Evolutionary conservation across 2,888 invertebrate genomes (phyloP), one percentile per base, ranked within the genome.

Genomic region (Schizaphis graminum): DNA sequence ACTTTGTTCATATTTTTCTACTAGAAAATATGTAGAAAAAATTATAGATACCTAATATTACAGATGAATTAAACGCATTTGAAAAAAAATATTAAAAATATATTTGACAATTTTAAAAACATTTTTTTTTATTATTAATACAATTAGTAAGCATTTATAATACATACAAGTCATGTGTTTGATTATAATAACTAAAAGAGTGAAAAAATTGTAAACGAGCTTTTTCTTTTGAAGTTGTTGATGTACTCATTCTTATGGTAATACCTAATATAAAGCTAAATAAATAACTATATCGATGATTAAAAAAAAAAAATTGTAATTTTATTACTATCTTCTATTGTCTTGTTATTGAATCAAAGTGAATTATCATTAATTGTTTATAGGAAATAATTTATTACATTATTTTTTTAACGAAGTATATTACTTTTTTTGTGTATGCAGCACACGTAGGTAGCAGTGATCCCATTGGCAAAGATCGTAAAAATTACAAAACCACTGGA

Each of bases 401-500:
- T 87, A 49, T 53, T 61, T 56, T 44, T 44, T 28, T 28, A 41
- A 89, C 28, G 13, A 89, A 57, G 41, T 13, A 41, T 24, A 35
- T 35, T 35, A 49, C 35, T n/a, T 41, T 11, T 77, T 35, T 53
- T 89, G 44, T 57, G 5, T 21, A 67, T n/a, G n/a, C n/a, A 16
- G 5, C 41, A 61, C 13, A 61, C 57, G 21, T 89, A 44, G 44
- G 44, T 61, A 44, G 41, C 41, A 44, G 44, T 41, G 11, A 61
- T 91, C 21, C 21, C 8, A 77, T 91, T 77, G 90, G 67, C 90
- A 67, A 67, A 67, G 47, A 67, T 49, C 49, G 26, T 77, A 35
- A n/a, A 77, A 91, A 90, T 90, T 67, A 35, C 90, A 67, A 61
- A 3, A 16, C 47, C 49, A 21, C 49, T 67, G 47, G n/a, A n/a